Conservation (phyloP, 2,888 invertebrate genomes). For the Acleris sparsana region DNA sequence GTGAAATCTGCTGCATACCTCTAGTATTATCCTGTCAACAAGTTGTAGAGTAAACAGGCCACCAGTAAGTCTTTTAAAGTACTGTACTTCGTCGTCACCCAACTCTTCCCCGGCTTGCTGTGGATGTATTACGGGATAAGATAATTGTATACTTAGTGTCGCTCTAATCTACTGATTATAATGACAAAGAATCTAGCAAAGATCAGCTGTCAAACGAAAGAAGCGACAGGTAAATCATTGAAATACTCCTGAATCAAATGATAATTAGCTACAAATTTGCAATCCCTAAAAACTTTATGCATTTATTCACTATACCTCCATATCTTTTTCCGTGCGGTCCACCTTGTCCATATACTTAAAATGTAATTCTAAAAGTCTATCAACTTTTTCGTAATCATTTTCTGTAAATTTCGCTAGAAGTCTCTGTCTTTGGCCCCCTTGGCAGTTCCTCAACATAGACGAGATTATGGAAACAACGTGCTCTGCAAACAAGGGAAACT, state of each 20-base stretch:
- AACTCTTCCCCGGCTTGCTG: constrained; percentile 86
- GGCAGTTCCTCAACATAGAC: constrained; percentile 96
- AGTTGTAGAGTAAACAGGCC: constrained; percentile 98
- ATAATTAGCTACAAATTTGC: no score
- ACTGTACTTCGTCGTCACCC: constrained; percentile 91
- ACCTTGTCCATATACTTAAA: constrained; percentile 98
- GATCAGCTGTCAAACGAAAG: no score
- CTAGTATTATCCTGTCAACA: constrained; percentile 94
- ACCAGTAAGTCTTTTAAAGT: constrained; percentile 94
- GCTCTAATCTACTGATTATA: no score
- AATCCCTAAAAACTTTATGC: no score
- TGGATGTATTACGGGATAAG: neutral
- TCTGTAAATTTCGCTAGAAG: constrained; percentile 98
- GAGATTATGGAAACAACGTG: constrained; percentile 97
- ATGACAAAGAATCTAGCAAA: no score
- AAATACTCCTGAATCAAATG: no score
- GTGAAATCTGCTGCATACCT: constrained; percentile 72
- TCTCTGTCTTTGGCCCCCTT: constrained; percentile 94
- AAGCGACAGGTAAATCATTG: no score
- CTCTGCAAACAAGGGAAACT: constrained; percentile 79
- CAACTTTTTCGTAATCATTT: constrained; percentile 99
- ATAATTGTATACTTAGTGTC: neutral
- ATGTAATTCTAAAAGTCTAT: constrained; percentile 96
- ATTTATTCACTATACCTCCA: constrained; percentile 77
- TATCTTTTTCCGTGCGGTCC: constrained; percentile 90